These are phyloP conservation scores for Rhagologus leucostigma DNA, from an alignment of 2,113 vertebrate species.

Conservation along the genomic window DNA sequence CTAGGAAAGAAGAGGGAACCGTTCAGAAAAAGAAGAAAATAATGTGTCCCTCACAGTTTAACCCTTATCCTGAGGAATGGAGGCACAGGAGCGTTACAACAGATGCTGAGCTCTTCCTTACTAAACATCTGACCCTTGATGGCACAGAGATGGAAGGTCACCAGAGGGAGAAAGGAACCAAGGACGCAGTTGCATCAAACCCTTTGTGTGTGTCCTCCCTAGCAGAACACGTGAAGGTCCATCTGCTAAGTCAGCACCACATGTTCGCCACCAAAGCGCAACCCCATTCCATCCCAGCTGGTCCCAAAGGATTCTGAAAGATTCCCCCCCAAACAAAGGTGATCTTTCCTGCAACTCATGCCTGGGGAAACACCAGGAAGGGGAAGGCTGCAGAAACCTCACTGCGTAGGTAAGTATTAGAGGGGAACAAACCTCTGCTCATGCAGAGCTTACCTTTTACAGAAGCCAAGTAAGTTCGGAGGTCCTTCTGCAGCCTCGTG, in stretches of 20 bases:
- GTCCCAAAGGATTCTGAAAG: background rate
- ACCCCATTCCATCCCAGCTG: background rate
- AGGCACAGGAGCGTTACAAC: background rate
- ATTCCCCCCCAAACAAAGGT: background rate
- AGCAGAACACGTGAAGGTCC: background rate
- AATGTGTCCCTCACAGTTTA: background rate
- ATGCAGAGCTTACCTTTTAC: conserved; percentile 82
- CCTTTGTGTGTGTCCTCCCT: background rate
- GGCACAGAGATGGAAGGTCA: background rate
- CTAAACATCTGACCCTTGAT: background rate
- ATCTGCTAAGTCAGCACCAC: background rate
- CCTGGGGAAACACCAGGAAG: background rate
- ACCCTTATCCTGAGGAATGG: background rate
- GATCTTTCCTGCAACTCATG: background rate
- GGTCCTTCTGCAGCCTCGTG: conserved; percentile 91
- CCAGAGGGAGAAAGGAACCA: background rate
- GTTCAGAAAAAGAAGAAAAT: background rate
- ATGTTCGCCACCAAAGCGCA: background rate
- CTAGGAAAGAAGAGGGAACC: conserved; percentile 67
- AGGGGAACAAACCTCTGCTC: background rate
- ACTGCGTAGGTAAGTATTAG: fast-evolving
- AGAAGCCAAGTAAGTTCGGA: conserved; percentile 89
- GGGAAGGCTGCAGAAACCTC: background rate
- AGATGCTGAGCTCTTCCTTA: background rate
- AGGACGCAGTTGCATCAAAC: background rate